phyloP scores from a whole-genome alignment of 2,888 invertebrate genomes.

The Tinea trinotella region DNA sequence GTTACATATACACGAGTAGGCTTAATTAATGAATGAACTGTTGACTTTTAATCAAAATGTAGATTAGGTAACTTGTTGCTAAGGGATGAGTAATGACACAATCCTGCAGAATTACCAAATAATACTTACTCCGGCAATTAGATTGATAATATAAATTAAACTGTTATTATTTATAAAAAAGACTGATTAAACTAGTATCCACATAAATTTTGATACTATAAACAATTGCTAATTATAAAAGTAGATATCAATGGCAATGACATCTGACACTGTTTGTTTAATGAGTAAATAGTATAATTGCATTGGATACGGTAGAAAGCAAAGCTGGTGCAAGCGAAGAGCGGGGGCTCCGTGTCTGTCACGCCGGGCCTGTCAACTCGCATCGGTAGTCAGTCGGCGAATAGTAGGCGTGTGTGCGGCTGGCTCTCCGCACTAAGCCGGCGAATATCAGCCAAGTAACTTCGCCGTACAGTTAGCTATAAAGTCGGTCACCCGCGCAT shows the following conservation, averaged over 20 bases:
- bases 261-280: slow-evolving; percentile 12
- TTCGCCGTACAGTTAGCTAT: background rate
- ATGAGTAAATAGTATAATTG: slow-evolving; percentile 16
- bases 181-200: background rate
- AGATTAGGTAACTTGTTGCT: too few relatives aligned
- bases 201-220: background rate
- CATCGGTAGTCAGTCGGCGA: slow-evolving; percentile 10
- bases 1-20: too few relatives aligned
- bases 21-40: too few relatives aligned
- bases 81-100: too few relatives aligned
- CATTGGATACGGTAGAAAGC: slow-evolving; percentile 15
- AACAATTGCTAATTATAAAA: background rate
- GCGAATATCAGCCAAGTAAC: background rate
- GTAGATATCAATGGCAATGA: slow-evolving; percentile 11
- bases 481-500: background rate
- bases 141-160: too few relatives aligned
- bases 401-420: slow-evolving; percentile 11
- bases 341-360: background rate
- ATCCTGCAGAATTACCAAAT: too few relatives aligned
- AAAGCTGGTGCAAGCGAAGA: background rate
- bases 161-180: too few relatives aligned
- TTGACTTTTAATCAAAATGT: too few relatives aligned
- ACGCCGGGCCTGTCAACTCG: slow-evolving; percentile 1
- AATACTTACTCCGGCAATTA: too few relatives aligned
- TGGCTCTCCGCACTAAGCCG: too few relatives aligned